Base-by-base conservation (phyloP, 2,888 invertebrate species). In the Diabrotica balteata region DNA sequence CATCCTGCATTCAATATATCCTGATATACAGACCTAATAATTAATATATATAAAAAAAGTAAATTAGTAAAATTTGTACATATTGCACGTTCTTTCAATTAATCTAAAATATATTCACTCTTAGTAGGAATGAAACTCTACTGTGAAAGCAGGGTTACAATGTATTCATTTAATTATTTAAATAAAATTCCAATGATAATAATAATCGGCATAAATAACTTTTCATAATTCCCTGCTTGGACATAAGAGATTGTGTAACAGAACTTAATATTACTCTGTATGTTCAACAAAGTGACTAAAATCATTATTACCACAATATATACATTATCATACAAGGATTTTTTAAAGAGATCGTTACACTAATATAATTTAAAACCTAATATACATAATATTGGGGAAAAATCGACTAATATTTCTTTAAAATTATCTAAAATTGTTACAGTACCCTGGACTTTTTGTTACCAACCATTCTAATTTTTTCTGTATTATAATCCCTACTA, bases 61-160 rank as follows among this genome's bases (percentile, higher is more conserved):
- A 82, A 83, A 83, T 84, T 84, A 84, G 82, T 88, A 88, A 88
- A 88, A 89, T 89, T 89, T 89, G 89, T 89, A 89, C 89, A 89
- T 89, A 89, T 89, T 89, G 89, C 89, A 89, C 89, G 88, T 88
- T 32, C 32, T 73, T 87, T 79, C 79, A 81, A 77, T 80, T 80
- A 80, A 78, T 79, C 78, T 81, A 79, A 75, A 65, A 76, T 74
- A 76, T 78, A 75, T 75, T 79, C 79, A 79, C 77, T 80, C 77
- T 79, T 76, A 75, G 73, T 78, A 79, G 79, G 79, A 80, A 80
- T 79, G 77, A 70, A 57, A 71, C 75, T 77, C 77, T 75, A 74
- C 75, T 76, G 74, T 67, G 68, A 71, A 75, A 75, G 76, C 77
- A 76, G 78, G 74, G 58, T 53, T 47, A 59, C 17, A 32, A 32